A percentile compares a stretch with the other conserved stretches of the same genome.
Evolutionary conservation across 2,797 vertebrate genomes (phyloP).

Genomic region (Propithecus deckenii): DNA sequence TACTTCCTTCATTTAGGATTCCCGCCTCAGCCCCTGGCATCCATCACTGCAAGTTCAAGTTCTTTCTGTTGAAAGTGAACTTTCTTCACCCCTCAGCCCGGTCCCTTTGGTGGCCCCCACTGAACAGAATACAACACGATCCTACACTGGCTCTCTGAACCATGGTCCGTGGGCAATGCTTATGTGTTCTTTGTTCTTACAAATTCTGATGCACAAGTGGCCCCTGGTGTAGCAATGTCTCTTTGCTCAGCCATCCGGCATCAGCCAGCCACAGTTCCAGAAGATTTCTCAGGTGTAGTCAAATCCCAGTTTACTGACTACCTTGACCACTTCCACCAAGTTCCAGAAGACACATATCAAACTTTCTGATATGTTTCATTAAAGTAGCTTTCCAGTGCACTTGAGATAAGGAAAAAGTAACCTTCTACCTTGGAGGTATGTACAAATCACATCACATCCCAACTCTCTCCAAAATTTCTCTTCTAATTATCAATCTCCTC

Average conservation of each 20-base stretch:
- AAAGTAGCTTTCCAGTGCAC: neutral
- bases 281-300: neutral
- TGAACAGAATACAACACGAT: no score
- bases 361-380: neutral
- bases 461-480: neutral
- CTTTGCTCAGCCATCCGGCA: neutral
- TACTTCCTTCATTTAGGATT: neutral
- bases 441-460: neutral
- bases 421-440: neutral
- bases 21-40: neutral
- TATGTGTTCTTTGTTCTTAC: neutral
- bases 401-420: neutral
- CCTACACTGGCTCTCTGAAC: neutral
- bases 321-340: neutral
- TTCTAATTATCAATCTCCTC: neutral
- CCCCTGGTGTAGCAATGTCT: neutral
- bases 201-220: neutral
- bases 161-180: neutral
- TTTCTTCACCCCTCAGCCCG: neutral
- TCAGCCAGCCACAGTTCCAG: neutral
- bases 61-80: neutral
- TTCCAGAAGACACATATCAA: neutral
- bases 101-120: no score
- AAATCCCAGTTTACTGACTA: neutral
- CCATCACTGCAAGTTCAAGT: neutral